Evolutionary conservation across 2,113 vertebrate species (phyloP).

Genomic region (Dasyornis broadbenti): DNA sequence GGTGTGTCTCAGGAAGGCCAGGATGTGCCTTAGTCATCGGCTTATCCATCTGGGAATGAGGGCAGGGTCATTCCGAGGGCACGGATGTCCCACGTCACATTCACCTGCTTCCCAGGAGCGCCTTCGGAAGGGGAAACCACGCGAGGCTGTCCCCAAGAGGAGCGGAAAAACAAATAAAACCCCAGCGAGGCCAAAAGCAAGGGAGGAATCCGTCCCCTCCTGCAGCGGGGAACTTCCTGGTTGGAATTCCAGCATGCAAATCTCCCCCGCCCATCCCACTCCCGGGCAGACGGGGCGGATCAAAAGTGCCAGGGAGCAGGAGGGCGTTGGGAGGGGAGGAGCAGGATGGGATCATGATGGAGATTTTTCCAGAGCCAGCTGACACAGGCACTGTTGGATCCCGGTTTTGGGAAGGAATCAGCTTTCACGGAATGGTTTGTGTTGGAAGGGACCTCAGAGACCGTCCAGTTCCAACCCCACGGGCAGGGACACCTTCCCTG

Average conservation of each 20-base stretch:
- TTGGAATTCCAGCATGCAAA: neutral
- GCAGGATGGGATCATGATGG: rapidly evolving
- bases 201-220: neutral
- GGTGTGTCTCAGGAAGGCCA: neutral
- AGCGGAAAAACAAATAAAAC: neutral
- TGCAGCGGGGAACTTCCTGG: neutral
- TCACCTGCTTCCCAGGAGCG: neutral
- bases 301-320: neutral
- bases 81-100: neutral
- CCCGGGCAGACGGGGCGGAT: neutral
- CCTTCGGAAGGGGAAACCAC: neutral
- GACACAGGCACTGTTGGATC: neutral
- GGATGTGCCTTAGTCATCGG: neutral
- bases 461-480: neutral
- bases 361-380: neutral
- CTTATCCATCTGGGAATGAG: neutral
- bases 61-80: neutral
- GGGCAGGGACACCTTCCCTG: no score
- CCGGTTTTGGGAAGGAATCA: neutral
- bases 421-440: neutral
- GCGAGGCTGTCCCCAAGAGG: neutral
- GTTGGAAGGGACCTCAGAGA: neutral
- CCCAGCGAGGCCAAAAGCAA: rapidly evolving
- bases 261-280: neutral
- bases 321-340: neutral